A percentile compares a stretch with the other conserved stretches of the same genome.
phyloP scores from a whole-genome alignment of 2,797 vertebrate genomes.

The Tapirus indicus region DNA sequence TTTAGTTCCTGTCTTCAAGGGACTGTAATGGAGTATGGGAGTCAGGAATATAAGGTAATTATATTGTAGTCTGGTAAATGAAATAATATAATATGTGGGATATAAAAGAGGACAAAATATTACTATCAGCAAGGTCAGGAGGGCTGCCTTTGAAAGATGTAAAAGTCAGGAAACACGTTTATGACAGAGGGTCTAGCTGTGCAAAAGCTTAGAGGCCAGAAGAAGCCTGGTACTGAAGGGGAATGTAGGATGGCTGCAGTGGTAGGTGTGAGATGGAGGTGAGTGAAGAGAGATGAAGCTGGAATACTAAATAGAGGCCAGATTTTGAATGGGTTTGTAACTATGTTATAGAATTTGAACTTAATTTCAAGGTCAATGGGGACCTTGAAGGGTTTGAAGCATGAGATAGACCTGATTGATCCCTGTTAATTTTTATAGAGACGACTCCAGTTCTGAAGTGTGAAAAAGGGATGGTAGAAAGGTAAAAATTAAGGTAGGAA shows the following conservation, averaged over 20 bases:
- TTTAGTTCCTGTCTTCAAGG: slow-evolving; percentile 16
- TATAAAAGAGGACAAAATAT: background rate
- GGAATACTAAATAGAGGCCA: background rate
- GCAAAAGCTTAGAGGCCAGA: background rate
- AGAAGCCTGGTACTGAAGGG: background rate
- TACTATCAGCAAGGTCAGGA: background rate
- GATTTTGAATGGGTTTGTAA: slow-evolving; percentile 18
- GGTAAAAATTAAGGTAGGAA: background rate
- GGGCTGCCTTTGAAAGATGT: background rate
- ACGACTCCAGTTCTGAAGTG: slow-evolving; percentile 1
- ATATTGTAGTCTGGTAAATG: background rate
- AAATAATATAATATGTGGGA: background rate
- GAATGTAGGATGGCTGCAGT: background rate
- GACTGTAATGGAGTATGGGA: background rate
- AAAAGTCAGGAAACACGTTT: slow-evolving; percentile 10
- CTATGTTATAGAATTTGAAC: background rate
- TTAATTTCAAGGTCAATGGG: background rate
- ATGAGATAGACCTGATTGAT: background rate
- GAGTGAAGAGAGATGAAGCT: background rate
- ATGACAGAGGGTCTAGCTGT: background rate
- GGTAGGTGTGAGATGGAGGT: background rate
- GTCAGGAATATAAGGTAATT: background rate
- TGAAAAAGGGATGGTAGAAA: background rate
- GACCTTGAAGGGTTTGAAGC: slow-evolving; percentile 12
- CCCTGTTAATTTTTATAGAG: slow-evolving; percentile 23